Evolutionary conservation across 2,888 invertebrate species (phyloP), one percentile per base, ranked within the genome.

Genomic region (Hydrotaea cyrtoneurina): DNA sequence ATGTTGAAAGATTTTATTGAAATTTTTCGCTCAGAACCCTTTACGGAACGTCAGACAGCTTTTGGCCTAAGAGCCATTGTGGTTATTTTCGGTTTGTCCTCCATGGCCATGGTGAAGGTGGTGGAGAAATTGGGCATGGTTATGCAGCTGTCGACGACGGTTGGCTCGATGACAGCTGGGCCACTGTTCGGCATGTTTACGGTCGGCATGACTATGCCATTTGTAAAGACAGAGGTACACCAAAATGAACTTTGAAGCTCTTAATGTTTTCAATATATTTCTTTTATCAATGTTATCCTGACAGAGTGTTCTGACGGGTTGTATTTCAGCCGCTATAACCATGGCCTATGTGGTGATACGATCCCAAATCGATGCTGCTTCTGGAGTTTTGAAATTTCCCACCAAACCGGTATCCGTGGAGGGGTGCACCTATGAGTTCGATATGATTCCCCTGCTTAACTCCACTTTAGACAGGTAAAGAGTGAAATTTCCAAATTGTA

Each of bases 1-100:
- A 94, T 96, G 57, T 93, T 96, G 50, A 96, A 96, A 92, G 96
- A 96, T 90, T 94, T 96, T 89, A 94, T 96, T 88, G 96, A 96
- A 87, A 96, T 96, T 0, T 94, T 94, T 88, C 93, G 95, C 78
- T 94, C 93, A 84, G 92, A 92, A 82, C 93, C 94, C 19, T 88
- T 94, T 0, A 93, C 94, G 1, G 93, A 94, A 36, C 92, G 90
- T 13, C 93, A 94, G 85, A 93, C 93, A 0, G 93, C 92, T 72
- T 93, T 94, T 89, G 89, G 96, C 0, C 94, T 96, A 89, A 95
- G 95, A 88, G 89, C 94, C 0, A 94, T 96, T 5, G 96, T 96
- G 13, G 92, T 96, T 0, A 80, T 94, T 0, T 93, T 95, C 87
- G 96, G 96, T 15, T 88, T 94, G 4, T 88, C 95, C 7, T 95